phyloP scores from a whole-genome alignment of 2,113 vertebrate species.

The Clupea harengus region DNA sequence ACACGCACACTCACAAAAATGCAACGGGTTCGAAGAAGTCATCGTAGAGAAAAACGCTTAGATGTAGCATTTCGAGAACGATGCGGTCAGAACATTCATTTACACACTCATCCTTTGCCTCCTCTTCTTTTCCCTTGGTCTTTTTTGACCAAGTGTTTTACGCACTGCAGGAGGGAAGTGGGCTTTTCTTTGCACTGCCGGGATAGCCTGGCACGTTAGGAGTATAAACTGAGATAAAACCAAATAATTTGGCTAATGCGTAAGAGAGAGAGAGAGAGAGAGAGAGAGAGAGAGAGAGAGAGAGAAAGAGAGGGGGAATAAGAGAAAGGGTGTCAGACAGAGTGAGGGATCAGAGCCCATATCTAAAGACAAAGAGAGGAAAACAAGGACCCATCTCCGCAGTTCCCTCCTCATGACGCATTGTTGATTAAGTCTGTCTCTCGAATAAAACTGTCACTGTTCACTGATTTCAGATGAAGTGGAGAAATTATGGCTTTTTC shows the following conservation, averaged over 20 bases:
- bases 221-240: neutral
- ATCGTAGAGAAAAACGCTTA: neutral
- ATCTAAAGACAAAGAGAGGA: slow-evolving; percentile 60
- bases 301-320: neutral
- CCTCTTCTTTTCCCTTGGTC: neutral
- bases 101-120: neutral
- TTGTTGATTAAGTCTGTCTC: slow-evolving; percentile 68
- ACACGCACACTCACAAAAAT: neutral
- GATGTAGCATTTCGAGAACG: neutral
- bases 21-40: neutral
- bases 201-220: neutral
- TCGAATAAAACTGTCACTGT: slow-evolving; percentile 67
- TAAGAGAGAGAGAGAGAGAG: neutral
- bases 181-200: neutral
- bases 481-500: slow-evolving; percentile 57
- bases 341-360: slow-evolving; percentile 58
- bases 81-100: neutral
- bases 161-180: neutral
- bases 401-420: slow-evolving; percentile 58
- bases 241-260: neutral
- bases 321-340: slow-evolving; percentile 34
- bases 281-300: neutral
- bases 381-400: slow-evolving; percentile 47
- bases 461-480: slow-evolving; percentile 59
- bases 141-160: neutral